A percentile compares a stretch with the other conserved stretches of the same genome.
These are phyloP conservation scores for Sisor rabdophorus DNA, from an alignment of 2,113 vertebrate species.

Conservation along the genomic window DNA sequence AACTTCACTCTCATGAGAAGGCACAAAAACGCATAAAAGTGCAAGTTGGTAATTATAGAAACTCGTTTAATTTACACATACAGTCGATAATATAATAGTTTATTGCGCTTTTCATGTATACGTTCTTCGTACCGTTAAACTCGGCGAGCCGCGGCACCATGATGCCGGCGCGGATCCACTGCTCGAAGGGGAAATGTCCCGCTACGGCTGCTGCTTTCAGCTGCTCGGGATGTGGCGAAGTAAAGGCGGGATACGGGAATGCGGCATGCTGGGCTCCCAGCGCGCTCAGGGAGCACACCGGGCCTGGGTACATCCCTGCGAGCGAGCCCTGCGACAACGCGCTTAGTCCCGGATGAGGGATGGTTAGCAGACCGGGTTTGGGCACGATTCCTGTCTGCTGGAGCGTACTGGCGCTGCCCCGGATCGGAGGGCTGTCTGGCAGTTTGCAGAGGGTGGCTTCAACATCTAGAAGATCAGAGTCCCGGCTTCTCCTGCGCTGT, in stretches of 20 bases:
- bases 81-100: not conserved
- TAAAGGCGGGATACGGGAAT: conserved; percentile 64
- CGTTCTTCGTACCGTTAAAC: conserved; percentile 55
- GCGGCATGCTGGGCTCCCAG: conserved; percentile 66
- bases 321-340: conserved; percentile 60
- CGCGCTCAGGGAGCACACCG: conserved; percentile 66
- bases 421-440: conserved; percentile 62
- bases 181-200: conserved; percentile 66
- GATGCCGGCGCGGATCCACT: conserved; percentile 75
- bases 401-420: conserved; percentile 36
- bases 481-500: conserved; percentile 47
- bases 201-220: conserved; percentile 65
- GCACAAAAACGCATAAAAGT: not conserved
- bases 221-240: conserved; percentile 71
- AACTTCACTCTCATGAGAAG: not conserved
- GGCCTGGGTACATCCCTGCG: conserved; percentile 62
- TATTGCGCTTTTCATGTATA: too few relatives aligned
- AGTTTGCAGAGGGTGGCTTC: conserved; percentile 54
- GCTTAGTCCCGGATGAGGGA: conserved; percentile 60
- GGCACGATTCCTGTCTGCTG: conserved; percentile 53
- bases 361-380: conserved; percentile 60
- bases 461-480: conserved; percentile 47
- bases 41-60: not conserved
- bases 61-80: not conserved
- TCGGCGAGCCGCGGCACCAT: conserved; percentile 70